Conservation (phyloP, 1,140 invertebrate species). For the Bilobella aurantiaca region DNA sequence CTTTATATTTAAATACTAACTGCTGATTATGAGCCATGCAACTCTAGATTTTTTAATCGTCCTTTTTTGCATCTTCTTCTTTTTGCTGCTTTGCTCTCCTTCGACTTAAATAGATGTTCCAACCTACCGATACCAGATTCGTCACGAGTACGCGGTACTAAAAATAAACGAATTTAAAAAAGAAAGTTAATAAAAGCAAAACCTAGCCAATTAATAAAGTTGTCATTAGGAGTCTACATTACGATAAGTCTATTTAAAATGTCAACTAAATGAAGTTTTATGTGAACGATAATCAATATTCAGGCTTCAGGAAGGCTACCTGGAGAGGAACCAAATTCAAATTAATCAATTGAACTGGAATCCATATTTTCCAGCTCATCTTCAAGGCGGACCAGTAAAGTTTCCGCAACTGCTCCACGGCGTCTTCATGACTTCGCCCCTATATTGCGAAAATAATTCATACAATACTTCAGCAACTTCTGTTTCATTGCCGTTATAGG, state of each 20-base stretch:
- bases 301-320: constrained; percentile 11
- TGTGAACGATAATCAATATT: no score
- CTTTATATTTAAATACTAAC: no score
- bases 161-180: no score
- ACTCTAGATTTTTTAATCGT: background rate
- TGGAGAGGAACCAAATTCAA: constrained; percentile 20
- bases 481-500: background rate
- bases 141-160: constrained; percentile 14
- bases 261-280: constrained; percentile 6
- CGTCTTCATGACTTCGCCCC: constrained; percentile 5
- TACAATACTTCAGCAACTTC: background rate
- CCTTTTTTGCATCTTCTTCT: background rate
- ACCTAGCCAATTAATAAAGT: no score
- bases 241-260: no score
- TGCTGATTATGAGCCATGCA: no score
- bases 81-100: background rate
- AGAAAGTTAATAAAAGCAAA: no score
- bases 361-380: constrained; percentile 16
- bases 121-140: constrained; percentile 11
- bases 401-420: background rate
- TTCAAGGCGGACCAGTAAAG: constrained; percentile 8
- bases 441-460: background rate
- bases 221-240: no score
- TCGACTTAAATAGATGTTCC: constrained; percentile 19
- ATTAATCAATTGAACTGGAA: constrained; percentile 16